Evolutionary conservation across 2,888 invertebrate genomes (phyloP), one percentile per base, ranked within the genome.

Genomic region (Drosophila pseudotakahashii): DNA sequence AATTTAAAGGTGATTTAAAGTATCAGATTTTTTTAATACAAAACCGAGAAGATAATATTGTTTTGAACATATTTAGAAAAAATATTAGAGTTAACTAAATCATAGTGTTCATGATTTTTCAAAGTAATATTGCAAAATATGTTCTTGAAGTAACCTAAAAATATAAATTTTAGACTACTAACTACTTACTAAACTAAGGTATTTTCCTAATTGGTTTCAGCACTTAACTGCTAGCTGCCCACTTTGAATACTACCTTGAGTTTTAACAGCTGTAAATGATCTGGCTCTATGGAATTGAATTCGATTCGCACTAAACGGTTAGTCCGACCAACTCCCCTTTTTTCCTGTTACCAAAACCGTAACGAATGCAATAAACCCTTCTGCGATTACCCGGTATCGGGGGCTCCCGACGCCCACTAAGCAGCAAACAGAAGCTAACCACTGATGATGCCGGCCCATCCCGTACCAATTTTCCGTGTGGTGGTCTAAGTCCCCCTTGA

Each of bases 361-460:
- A 9, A 7, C 45, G 11, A 6, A 7, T 3, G 13, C 61, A 30
- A 32, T 45, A 63, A 37, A 32, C 61, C 44, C 30, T 7, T 23
- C 23, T 19, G 36, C 45, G 13, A 45, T 30, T 63, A 32, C 19
- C 37, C 19, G 64, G 36, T 61, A 61, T 61, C 19, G 44, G 45
- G 30, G 19, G 57, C 54, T 16, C 16, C 45, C 47, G 30, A 19
- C 50, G 42, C 41, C 34, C 42, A 37, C 57, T 39, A 69, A 54
- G 45, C 68, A 68, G 45, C 69, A 68, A 53, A 69, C 69, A 53
- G 69, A 34, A 45, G 54, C 68, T 67, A 67, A 64, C 36, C 53
- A 42, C 39, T 50, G 42, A 50, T 47, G 36, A 37, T 39, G 55
- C 26, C 14, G 11, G 39, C 9, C 36, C 64, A 14, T 41, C 19